These are phyloP conservation scores for Eumacrocentrus americanus DNA, from an alignment of 2,888 invertebrate species.

Conservation along the genomic window DNA sequence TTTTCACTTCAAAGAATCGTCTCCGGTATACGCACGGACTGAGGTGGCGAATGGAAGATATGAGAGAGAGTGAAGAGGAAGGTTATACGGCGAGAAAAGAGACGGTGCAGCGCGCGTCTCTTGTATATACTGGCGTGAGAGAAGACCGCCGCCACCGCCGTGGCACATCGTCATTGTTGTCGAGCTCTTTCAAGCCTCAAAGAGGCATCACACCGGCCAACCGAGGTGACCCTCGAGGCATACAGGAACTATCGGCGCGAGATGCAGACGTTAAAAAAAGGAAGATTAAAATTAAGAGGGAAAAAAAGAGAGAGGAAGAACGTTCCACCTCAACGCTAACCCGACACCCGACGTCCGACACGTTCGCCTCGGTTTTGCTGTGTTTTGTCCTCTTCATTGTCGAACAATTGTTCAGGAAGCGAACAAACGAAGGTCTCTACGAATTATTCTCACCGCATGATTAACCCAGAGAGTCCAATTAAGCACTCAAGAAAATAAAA, in stretches of 20 bases:
- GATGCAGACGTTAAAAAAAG: conserved; percentile 23
- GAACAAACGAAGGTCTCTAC: background rate
- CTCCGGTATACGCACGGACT: conserved; percentile 1
- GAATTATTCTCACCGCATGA: conserved; percentile 3
- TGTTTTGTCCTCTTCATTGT: conserved; percentile 34
- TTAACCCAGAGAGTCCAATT: conserved; percentile 1
- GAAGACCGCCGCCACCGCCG: conserved; percentile 18
- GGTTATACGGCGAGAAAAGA: conserved; percentile 12
- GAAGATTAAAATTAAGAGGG: conserved; percentile 2
- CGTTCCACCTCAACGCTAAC: conserved; percentile 34
- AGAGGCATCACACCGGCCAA: conserved; percentile 32
- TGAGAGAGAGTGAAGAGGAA: conserved; percentile 19
- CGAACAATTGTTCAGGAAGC: conserved; percentile 24
- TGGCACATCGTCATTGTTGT: conserved; percentile 34
- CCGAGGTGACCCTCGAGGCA: conserved; percentile 33
- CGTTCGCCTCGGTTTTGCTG: conserved; percentile 27
- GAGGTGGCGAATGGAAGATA: conserved; percentile 17
- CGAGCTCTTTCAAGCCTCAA: conserved; percentile 33
- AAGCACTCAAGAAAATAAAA: background rate
- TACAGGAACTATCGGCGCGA: conserved; percentile 22
- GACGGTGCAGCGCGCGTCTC: conserved; percentile 4
- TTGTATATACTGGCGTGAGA: conserved; percentile 19
- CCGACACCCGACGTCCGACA: conserved; percentile 30
- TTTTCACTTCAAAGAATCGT: conserved; percentile 7
- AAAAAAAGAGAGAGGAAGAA: conserved; percentile 12